These are phyloP conservation scores for Halichondria panicea DNA, from an alignment of 37 sponge, comb jelly and placozoan species.

Conservation along the genomic window DNA sequence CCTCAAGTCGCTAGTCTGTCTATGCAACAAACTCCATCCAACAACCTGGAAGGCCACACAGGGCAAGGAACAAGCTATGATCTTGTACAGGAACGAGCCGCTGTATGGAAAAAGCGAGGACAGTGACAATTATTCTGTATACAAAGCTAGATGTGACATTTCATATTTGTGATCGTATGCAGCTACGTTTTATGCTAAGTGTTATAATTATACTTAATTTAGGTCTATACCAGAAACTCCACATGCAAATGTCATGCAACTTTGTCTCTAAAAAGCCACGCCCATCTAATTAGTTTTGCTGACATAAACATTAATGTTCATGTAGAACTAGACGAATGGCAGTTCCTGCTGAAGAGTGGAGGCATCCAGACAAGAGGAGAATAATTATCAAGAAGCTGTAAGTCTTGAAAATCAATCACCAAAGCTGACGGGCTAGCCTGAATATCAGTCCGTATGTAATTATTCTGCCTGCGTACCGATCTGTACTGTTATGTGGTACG, in stretches of 20 bases:
- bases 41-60: slow-evolving; percentile 8
- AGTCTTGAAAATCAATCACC: background rate
- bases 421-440: too few species aligned
- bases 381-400: slow-evolving; percentile 23
- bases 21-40: slow-evolving; percentile 29
- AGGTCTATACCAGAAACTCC: too few species aligned
- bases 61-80: background rate
- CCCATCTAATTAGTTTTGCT: background rate
- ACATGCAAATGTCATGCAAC: too few species aligned
- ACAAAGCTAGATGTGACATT: slow-evolving; percentile 4
- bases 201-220: too few species aligned
- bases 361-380: slow-evolving; percentile 4
- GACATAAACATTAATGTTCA: too few species aligned
- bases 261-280: too few species aligned
- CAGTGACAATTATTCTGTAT: background rate
- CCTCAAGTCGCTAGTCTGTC: slow-evolving; percentile 8
- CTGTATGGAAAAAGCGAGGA: background rate
- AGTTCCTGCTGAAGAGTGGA: slow-evolving; percentile 18
- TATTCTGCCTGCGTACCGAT: too few species aligned
- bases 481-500: too few species aligned
- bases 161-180: background rate
- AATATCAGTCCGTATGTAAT: too few species aligned
- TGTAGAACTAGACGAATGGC: background rate
- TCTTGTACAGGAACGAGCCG: background rate
- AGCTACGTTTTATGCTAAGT: too few species aligned